Percentiles rank a stretch among this genome's conserved stretches.
Conservation (phyloP, 2,888 invertebrate species). For the Ethmia dodecea region DNA sequence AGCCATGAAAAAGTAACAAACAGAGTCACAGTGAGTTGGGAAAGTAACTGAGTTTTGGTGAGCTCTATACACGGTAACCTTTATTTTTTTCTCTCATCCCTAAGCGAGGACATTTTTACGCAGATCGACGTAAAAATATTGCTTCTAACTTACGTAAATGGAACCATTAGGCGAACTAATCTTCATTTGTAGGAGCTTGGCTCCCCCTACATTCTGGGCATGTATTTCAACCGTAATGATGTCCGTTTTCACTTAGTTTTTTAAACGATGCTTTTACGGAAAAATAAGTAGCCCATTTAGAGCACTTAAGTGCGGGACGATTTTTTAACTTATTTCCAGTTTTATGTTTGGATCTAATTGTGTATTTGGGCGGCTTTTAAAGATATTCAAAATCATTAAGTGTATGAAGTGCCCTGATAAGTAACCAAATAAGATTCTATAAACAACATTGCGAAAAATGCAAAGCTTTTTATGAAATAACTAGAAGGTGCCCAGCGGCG, state of each 20-base stretch:
- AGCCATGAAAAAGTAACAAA: too few species aligned
- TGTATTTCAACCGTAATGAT: constrained; percentile 37
- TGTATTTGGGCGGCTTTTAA: constrained; percentile 44
- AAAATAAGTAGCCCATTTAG: constrained; percentile 61
- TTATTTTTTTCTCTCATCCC: too few species aligned
- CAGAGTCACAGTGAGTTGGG: too few species aligned
- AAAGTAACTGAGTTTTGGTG: too few species aligned
- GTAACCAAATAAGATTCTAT: too few species aligned
- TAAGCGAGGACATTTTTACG: too few species aligned
- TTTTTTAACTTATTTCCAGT: constrained; percentile 52
- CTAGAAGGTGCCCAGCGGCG: too few species aligned
- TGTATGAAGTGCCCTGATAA: too few species aligned
- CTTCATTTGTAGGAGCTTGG: constrained; percentile 45
- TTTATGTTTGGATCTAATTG: constrained; percentile 46
- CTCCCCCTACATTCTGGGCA: constrained; percentile 39
- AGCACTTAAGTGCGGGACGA: constrained; percentile 50
- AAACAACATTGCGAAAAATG: too few species aligned
- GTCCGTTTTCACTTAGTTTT: constrained; percentile 55
- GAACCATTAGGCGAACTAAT: constrained; percentile 62
- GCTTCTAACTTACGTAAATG: constrained; percentile 43
- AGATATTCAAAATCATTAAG: constrained; percentile 35
- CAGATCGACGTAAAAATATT: too few species aligned
- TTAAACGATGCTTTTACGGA: constrained; percentile 57
- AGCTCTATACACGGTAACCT: too few species aligned
- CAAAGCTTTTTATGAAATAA: too few species aligned